Base-by-base conservation (phyloP, 2,888 invertebrate genomes). In the Empis livida region DNA sequence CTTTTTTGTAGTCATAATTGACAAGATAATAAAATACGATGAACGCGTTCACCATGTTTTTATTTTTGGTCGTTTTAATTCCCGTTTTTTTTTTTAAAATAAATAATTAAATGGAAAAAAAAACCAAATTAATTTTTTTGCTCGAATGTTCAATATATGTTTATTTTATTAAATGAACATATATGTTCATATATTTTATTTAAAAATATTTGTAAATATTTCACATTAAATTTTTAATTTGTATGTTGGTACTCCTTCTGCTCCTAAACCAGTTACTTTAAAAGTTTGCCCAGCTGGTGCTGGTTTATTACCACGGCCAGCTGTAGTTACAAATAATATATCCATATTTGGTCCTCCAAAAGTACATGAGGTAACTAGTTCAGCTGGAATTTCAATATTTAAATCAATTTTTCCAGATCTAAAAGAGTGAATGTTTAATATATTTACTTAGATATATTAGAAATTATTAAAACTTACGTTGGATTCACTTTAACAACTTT, bases 341-440 rank as follows among this genome's bases (percentile, higher is more conserved):
- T 82, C 82, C 47, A 80, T 66, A 53, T 73, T 69, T 5, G 73
- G 68, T 1, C 86, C 86, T 2, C 87, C 87, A 65, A 81, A 87
- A 15, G 82, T 79, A 17, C 73, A 77, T 0, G 85, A 84, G 2
- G 86, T 86, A 43, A 78, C 74, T 60, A 80, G 79, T n/a, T 76
- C 75, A n/a, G 77, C 76, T 1, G 86, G 85, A 44, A 83, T 70
- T 11, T 72, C 63, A 10, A 86, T 66, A 51, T 72, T 72, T 48
- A 75, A 68, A 3, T 84, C 65, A 1, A 83, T 63, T 51, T 74
- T 71, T 37, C 78, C 71, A 44, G 56, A 61, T 47, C 67, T 68
- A 38, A 4, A 42, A 40, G 17, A 37, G 23, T n/a, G 4, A 13
- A 39, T 10, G n/a, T n/a, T n/a, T n/a, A n/a, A n/a, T n/a, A n/a